Percentiles rank a stretch among this genome's conserved stretches.
phyloP scores from a whole-genome alignment of 2,113 vertebrate genomes.

The Cheilinus undulatus region DNA sequence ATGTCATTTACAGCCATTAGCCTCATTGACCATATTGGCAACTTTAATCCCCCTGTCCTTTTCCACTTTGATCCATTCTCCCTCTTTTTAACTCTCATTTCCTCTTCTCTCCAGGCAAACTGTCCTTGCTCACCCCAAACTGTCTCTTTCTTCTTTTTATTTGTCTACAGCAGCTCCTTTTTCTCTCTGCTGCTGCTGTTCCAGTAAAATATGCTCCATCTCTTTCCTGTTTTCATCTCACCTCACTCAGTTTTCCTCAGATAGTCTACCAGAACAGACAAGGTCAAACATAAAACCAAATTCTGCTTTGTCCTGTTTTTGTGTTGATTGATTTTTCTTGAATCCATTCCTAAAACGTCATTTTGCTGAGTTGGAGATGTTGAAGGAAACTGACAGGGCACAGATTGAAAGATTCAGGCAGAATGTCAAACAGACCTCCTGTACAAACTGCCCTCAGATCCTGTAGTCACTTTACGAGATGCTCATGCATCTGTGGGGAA shows the following conservation, averaged over 20 bases:
- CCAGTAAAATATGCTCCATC: neutral
- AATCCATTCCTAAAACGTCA: conserved; percentile 46
- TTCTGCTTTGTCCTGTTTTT: conserved; percentile 14
- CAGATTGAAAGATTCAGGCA: conserved; percentile 22
- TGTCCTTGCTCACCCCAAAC: neutral
- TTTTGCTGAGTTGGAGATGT: conserved; percentile 27
- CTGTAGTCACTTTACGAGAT: neutral
- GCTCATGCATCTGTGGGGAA: conserved; percentile 1
- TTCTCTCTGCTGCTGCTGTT: neutral
- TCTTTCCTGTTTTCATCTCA: neutral
- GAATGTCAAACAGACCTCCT: conserved; percentile 36
- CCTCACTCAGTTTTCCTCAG: neutral
- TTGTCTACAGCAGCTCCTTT: neutral
- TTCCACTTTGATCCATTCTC: neutral
- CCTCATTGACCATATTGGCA: conserved; percentile 20
- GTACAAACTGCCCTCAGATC: conserved; percentile 18
- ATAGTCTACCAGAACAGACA: neutral
- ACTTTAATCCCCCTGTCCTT: conserved; percentile 18
- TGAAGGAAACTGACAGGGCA: conserved; percentile 40
- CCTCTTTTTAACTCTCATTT: conserved; percentile 3
- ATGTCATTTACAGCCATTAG: conserved; percentile 13
- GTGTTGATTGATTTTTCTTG: conserved; percentile 13
- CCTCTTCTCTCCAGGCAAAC: neutral
- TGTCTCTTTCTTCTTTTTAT: neutral
- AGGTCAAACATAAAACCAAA: neutral